Evolutionary conservation across 2,797 vertebrate genomes (phyloP).

Genomic region (Pogonophryne albipinna): DNA sequence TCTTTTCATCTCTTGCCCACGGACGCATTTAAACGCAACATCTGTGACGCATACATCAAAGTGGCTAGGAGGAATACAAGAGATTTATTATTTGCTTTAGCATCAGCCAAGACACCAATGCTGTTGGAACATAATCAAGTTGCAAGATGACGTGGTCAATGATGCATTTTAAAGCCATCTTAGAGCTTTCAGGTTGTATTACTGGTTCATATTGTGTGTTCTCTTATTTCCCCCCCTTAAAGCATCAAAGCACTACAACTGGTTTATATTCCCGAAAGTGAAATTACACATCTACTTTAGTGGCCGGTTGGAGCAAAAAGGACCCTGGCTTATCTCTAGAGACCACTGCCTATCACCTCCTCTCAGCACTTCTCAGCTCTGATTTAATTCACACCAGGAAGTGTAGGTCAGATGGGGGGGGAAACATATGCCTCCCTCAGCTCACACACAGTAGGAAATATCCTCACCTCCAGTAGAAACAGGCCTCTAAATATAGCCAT

Average conservation of each 20-base stretch:
- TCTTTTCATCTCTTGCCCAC: constrained; percentile 60
- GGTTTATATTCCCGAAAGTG: constrained; percentile 38
- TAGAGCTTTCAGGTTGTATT: constrained; percentile 35
- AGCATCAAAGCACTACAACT: constrained; percentile 1
- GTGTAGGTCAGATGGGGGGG: constrained; percentile 58
- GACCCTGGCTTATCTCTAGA: constrained; percentile 51
- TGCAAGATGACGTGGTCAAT: constrained; percentile 20
- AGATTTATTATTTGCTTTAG: constrained; percentile 26
- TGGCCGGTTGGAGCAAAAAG: constrained; percentile 33
- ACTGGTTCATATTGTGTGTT: background rate
- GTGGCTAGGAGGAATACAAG: constrained; percentile 2
- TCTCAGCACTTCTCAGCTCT: constrained; percentile 67
- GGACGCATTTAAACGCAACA: constrained; percentile 59
- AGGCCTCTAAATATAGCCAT: constrained; percentile 73
- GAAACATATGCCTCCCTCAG: constrained; percentile 68
- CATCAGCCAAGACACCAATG: constrained; percentile 16
- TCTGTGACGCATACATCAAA: constrained; percentile 68
- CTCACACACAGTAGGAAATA: constrained; percentile 66
- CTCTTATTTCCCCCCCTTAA: background rate
- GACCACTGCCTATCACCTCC: constrained; percentile 57
- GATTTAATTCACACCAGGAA: constrained; percentile 79
- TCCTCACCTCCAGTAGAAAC: constrained; percentile 70
- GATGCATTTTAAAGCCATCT: constrained; percentile 51
- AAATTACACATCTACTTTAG: constrained; percentile 33
- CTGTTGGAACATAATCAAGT: constrained; percentile 33